Conservation (phyloP, 2,113 vertebrate genomes). For the Rousettus leschenaultii region DNA sequence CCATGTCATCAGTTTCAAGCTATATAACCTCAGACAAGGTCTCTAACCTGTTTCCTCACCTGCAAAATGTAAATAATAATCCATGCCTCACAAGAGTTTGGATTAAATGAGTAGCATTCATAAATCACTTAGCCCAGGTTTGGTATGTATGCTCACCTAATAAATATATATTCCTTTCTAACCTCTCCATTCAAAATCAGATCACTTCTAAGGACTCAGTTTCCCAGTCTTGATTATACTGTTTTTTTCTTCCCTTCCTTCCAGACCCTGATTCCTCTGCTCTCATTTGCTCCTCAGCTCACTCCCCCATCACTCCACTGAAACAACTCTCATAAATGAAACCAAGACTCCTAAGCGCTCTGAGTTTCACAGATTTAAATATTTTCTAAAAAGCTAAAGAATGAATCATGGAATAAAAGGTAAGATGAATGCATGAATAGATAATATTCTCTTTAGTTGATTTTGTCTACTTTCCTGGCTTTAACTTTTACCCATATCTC, state of each 20-base stretch:
- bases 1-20: not conserved
- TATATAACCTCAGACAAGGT: not conserved
- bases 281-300: not conserved
- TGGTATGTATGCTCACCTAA: not conserved
- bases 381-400: conserved; percentile 20
- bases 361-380: conserved; percentile 27
- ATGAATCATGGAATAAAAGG: conserved; percentile 28
- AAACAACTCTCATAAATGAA: conserved; percentile 9
- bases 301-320: not conserved
- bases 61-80: not conserved
- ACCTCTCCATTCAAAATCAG: not conserved
- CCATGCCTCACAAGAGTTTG: not conserved
- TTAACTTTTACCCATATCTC: not conserved
- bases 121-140: not conserved
- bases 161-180: not conserved
- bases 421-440: not conserved
- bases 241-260: not conserved
- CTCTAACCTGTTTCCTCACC: not conserved
- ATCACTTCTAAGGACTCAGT: not conserved
- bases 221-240: not conserved
- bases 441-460: not conserved
- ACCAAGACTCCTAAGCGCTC: not conserved
- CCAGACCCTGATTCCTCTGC: not conserved
- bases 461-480: not conserved
- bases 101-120: not conserved